Base-by-base conservation (phyloP, 2,113 vertebrate species). In the Galbula dea region DNA sequence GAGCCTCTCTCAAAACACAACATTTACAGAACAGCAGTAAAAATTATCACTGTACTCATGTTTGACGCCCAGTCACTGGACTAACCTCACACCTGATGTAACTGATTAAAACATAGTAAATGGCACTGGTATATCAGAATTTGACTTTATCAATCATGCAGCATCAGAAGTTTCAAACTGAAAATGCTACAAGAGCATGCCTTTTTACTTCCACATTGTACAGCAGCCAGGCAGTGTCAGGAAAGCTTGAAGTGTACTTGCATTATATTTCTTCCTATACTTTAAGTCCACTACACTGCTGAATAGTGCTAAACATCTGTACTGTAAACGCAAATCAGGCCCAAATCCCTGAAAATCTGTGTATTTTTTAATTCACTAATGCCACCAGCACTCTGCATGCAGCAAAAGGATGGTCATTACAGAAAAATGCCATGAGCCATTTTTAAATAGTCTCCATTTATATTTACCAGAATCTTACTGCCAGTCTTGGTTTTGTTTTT, bases 381-480 rank as follows among this genome's bases (percentile, higher is more conserved):
- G 90, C 32, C 77, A 87, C 41, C 49, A 84, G 57, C 41, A 86
- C 65, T 88, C 68, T 63, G 24, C 15, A 55, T 39, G 45, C 29
- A 79, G 66, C 1, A 4, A 89, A 84, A 94, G 82, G 77, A 89
- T 73, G 74, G 62, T 76, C 91, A 87, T 65, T 92, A 86, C 6
- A 8, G 62, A 89, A 82, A 87, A 83, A 78, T 73, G 88, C 52
- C 58, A 76, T 24, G 32, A 90, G 69, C 41, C 26, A 43, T 76
- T 86, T 93, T 90, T n/a, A 90, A 93, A 76, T 14, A 87, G 74
- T 90, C 84, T 57, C 54, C 61, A 83, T 90, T 90, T 92, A 65
- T 39, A 72, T 95, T 92, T 79, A 73, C 84, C 67, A 79, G 48
- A 92, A 43, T 84, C 81, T 73, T 93, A 90, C 36, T 79, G 58